phyloP scores from a whole-genome alignment of 2,113 vertebrate species.

The Sinocyclocheilus maitianheensis region DNA sequence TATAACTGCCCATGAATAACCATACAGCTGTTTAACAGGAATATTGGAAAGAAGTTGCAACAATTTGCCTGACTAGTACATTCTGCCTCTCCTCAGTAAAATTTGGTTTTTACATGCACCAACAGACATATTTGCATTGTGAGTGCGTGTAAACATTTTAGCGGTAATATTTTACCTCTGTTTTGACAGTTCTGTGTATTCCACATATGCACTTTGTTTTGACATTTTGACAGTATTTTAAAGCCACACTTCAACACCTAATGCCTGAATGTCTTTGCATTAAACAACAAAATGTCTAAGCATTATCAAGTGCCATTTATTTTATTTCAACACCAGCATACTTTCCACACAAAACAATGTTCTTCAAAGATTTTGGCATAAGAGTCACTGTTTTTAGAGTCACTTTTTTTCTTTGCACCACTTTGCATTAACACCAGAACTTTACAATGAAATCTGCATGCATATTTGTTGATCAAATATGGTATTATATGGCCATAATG shows the following conservation, averaged over 20 bases:
- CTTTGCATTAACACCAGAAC: not conserved
- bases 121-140: slow-evolving; percentile 3
- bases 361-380: too few relatives aligned
- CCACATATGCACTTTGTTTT: too few relatives aligned
- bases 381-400: too few relatives aligned
- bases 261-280: not conserved
- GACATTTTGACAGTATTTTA: too few relatives aligned
- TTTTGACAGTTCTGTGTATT: not conserved
- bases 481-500: too few relatives aligned
- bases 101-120: not conserved
- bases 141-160: not conserved
- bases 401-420: too few relatives aligned
- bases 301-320: not conserved
- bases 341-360: too few relatives aligned
- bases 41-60: not conserved
- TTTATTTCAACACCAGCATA: not conserved
- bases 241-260: not conserved
- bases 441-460: not conserved
- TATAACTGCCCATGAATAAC: too few relatives aligned
- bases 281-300: not conserved
- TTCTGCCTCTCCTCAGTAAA: not conserved
- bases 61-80: not conserved
- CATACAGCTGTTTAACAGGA: not conserved
- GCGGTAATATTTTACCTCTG: not conserved
- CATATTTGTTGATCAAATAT: not conserved